phyloP scores from a whole-genome alignment of 2,888 invertebrate species.

The Macrostomum cliftonense region DNA sequence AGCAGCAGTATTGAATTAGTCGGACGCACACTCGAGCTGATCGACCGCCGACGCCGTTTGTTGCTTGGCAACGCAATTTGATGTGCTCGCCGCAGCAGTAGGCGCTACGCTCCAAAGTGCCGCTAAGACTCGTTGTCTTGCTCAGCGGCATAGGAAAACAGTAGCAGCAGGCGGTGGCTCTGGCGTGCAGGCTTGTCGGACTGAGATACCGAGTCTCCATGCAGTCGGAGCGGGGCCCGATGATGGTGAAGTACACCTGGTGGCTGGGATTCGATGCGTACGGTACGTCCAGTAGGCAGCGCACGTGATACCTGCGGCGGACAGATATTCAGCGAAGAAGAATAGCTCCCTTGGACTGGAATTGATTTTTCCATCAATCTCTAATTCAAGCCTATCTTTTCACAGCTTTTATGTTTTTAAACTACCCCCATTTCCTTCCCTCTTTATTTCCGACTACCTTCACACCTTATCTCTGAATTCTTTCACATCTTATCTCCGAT shows the following conservation, averaged over 20 bases:
- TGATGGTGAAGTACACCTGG: constrained; percentile 58
- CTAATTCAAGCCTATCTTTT: too few relatives aligned
- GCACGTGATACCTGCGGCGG: constrained; percentile 43
- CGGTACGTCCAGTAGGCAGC: constrained; percentile 50
- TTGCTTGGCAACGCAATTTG: constrained; percentile 50
- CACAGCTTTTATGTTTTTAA: too few relatives aligned
- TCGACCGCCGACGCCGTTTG: constrained; percentile 48
- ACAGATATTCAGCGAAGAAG: too few relatives aligned
- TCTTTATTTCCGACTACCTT: too few relatives aligned
- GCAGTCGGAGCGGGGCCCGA: constrained; percentile 58
- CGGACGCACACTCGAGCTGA: constrained; percentile 44
- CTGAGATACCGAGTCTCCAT: constrained; percentile 61
- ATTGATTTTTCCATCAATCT: too few relatives aligned
- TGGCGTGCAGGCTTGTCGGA: constrained; percentile 23
- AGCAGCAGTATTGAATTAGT: constrained; percentile 52
- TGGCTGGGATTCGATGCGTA: constrained; percentile 59
- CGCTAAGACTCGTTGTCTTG: constrained; percentile 16
- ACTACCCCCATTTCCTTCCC: too few relatives aligned
- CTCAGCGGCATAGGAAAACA: constrained; percentile 42
- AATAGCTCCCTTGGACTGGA: too few relatives aligned
- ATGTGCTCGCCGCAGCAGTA: constrained; percentile 56
- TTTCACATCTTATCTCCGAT: too few relatives aligned
- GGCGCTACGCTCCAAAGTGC: constrained; percentile 52
- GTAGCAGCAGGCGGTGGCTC: constrained; percentile 19
- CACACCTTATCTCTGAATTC: too few relatives aligned